Conservation (phyloP, 2,113 vertebrate genomes). For the Theristicus caerulescens region DNA sequence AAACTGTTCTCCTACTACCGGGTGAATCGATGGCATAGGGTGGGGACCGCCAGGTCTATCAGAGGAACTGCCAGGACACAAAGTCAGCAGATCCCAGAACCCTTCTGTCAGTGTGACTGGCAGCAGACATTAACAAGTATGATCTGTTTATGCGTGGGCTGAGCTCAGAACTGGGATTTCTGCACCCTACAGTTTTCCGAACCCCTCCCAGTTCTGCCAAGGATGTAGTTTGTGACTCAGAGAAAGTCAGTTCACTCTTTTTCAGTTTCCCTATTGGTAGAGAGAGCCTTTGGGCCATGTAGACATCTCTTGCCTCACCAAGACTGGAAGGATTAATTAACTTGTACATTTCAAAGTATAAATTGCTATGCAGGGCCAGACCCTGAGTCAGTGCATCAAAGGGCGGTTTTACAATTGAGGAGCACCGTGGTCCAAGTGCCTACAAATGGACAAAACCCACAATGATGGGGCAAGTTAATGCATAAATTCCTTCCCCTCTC, state of each 20-base stretch:
- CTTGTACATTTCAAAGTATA: not conserved
- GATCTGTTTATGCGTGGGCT: not conserved
- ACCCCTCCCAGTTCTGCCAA: not conserved
- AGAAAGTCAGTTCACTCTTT: not conserved
- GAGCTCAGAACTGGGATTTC: not conserved
- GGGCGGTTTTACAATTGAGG: not conserved
- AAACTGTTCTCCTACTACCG: conserved; percentile 56
- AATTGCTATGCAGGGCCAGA: not conserved
- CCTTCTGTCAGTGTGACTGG: fast-evolving
- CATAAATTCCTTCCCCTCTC: not conserved
- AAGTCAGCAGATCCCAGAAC: not conserved
- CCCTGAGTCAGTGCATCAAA: not conserved
- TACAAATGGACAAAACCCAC: not conserved
- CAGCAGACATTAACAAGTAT: not conserved
- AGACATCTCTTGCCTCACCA: not conserved
- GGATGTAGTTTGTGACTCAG: not conserved
- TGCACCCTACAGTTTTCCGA: not conserved
- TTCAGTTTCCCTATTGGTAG: not conserved
- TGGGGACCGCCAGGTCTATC: not conserved
- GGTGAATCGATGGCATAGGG: conserved; percentile 42
- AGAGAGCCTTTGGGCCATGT: not conserved
- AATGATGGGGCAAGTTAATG: not conserved
- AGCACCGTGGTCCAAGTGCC: not conserved
- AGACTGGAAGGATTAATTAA: not conserved
- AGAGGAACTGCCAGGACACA: not conserved